phyloP scores from a whole-genome alignment of 2,797 vertebrate species.

The Adrianichthys oophorus region DNA sequence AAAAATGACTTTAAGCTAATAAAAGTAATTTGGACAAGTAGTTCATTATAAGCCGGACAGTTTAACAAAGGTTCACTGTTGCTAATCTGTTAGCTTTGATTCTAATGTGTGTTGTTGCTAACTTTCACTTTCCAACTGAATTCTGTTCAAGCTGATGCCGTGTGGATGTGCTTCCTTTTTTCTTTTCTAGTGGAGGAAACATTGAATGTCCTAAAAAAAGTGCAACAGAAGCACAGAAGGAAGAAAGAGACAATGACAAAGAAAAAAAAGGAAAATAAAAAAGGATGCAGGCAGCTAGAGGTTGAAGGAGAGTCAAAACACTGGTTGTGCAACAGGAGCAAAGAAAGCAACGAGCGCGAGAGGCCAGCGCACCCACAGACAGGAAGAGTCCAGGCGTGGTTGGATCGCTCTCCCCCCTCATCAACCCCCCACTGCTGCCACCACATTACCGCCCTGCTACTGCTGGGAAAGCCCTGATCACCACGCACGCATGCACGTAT shows the following conservation, averaged over 20 bases:
- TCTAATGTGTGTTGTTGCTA: too few species aligned
- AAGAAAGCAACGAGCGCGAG: conserved; percentile 35
- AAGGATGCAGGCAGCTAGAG: conserved; percentile 16
- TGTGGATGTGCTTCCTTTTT: too few species aligned
- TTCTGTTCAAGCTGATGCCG: too few species aligned
- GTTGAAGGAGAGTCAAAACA: conserved; percentile 36
- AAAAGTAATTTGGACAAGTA: too few species aligned
- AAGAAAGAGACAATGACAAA: conserved; percentile 31
- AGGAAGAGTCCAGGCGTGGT: conserved; percentile 75
- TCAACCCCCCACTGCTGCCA: conserved; percentile 57
- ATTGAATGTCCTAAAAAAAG: conserved; percentile 15
- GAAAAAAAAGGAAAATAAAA: conserved; percentile 20
- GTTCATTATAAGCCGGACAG: too few species aligned
- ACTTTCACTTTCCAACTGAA: too few species aligned
- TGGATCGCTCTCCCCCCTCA: conserved; percentile 69
- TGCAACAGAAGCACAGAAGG: conserved; percentile 24
- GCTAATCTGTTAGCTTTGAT: too few species aligned
- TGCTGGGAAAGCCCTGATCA: conserved; percentile 73
- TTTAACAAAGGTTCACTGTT: too few species aligned
- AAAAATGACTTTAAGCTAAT: too few species aligned
- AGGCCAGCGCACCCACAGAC: conserved; percentile 57
- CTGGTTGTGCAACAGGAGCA: conserved; percentile 3
- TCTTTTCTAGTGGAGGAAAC: not conserved
- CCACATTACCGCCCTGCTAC: conserved; percentile 67
- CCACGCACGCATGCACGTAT: conserved; percentile 20